Base-by-base conservation (phyloP, 2,797 vertebrate species). In the Gephyroberyx darwinii region DNA sequence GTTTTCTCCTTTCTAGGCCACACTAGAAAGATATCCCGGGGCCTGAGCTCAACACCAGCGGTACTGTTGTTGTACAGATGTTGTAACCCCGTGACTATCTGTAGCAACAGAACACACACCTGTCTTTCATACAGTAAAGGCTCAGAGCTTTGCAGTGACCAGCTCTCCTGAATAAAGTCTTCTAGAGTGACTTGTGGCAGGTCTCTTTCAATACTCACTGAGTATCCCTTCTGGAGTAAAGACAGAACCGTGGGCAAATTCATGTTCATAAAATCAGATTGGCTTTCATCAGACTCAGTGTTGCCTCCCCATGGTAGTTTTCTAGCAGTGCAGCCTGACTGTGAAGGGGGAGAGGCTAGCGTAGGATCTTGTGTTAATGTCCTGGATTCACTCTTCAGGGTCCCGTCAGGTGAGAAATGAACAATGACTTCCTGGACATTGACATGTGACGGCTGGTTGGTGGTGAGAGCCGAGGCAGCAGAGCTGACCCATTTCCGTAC, bases 81-180 rank as follows among this genome's bases (percentile, higher is more conserved):
- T 63, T 94, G 92, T 56, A 93, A 82, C 39, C 93, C 95, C 0
- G 52, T 26, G 35, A 94, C 83, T 43, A 95, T 78, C 91, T 96
- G 95, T 75, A 96, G 90, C 33, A 96, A 61, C 72, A 96, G 83
- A 60, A 95, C 82, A 55, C 94, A 94, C 43, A 90, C 77, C 51
- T 86, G 88, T 66, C 91, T 90, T 7, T 94, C 88, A 0, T 95
- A 94, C 37, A 88, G 77, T 33, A 80, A 72, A 0, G 91, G 81
- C 20, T 86, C 81, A 17, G 69, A 43, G 67, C 59, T 67, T 69
- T 87, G 91, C 71, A 90, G 39, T 0, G n/a, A 20, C 0, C 12
- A 31, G 66, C 79, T 87, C 0, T 77, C 66, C 39, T 87, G 64
- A 37, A 93, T 87, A 75, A 95, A 96, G 67, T 91, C 91, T 0